These are phyloP conservation scores for Cherax quadricarinatus DNA, from an alignment of 1,140 invertebrate species.

Conservation along the genomic window DNA sequence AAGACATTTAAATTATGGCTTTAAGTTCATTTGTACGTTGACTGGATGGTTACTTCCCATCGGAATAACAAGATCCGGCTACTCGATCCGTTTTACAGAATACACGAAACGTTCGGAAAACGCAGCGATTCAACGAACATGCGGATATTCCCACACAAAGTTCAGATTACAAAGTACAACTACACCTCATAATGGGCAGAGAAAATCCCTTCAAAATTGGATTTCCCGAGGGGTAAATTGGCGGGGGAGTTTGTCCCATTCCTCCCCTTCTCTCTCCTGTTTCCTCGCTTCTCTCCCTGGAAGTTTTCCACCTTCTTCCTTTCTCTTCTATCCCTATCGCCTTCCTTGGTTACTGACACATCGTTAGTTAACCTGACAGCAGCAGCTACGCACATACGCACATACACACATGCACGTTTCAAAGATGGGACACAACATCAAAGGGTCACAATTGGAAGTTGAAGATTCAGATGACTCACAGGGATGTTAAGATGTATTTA, in stretches of 20 bases:
- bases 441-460: too few species aligned
- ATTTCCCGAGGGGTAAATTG: conserved; percentile 48
- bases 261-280: neutral
- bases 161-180: conserved; percentile 46
- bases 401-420: too few species aligned
- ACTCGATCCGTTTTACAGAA: conserved; percentile 17
- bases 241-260: neutral
- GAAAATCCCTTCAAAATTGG: conserved; percentile 43
- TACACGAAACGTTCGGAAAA: neutral
- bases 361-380: neutral
- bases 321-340: neutral
- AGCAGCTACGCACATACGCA: neutral
- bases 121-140: neutral
- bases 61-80: conserved; percentile 17
- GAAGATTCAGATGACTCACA: too few species aligned
- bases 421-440: too few species aligned
- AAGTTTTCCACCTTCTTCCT: neutral
- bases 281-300: neutral
- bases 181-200: conserved; percentile 27
- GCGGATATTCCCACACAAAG: conserved; percentile 37
- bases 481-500: too few species aligned
- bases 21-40: too few species aligned
- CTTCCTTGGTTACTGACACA: neutral
- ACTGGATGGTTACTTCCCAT: too few species aligned
- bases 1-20: too few species aligned